These are phyloP conservation scores for Bursaphelenchus okinawaensis DNA, from an alignment of 2,888 invertebrate genomes.

Conservation along the genomic window DNA sequence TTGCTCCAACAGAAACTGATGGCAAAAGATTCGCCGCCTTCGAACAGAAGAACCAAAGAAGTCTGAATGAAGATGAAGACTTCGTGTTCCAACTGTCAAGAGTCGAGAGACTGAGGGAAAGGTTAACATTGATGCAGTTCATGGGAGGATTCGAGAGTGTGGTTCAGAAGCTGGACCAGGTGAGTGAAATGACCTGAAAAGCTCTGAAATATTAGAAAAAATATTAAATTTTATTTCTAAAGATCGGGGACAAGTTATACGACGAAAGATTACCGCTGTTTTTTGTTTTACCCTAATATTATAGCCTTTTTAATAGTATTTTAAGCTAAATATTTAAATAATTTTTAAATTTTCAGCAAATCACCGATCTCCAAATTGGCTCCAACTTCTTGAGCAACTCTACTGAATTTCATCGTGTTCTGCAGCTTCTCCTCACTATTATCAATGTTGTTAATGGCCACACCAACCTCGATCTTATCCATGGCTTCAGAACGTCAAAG, in stretches of 20 bases:
- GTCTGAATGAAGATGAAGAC: slow-evolving; percentile 32
- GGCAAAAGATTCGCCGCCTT: slow-evolving; percentile 28
- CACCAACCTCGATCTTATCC: slow-evolving; percentile 34
- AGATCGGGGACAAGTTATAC: too few relatives aligned
- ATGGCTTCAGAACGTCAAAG: slow-evolving; percentile 31
- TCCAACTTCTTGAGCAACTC: slow-evolving; percentile 26
- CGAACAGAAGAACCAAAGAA: slow-evolving; percentile 28
- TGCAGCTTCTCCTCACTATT: slow-evolving; percentile 25
- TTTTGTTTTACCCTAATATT: neutral
- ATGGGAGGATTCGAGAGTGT: slow-evolving; percentile 35
- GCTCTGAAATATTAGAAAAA: too few relatives aligned
- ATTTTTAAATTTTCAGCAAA: slow-evolving; percentile 14
- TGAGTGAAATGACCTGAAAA: too few relatives aligned
- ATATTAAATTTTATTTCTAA: too few relatives aligned
- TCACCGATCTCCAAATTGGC: slow-evolving; percentile 18
- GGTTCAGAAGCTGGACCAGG: slow-evolving; percentile 25
- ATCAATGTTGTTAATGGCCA: slow-evolving; percentile 33
- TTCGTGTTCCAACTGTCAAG: slow-evolving; percentile 39
- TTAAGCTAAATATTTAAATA: neutral
- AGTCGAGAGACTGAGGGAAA: slow-evolving; percentile 48
- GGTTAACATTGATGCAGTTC: slow-evolving; percentile 40
- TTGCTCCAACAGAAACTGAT: slow-evolving; percentile 38
- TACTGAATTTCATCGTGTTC: slow-evolving; percentile 26
- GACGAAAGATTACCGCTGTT: neutral
- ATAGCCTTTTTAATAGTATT: too few relatives aligned